phyloP scores from a whole-genome alignment of 2,797 vertebrate species.

The Chromobotia macracanthus region DNA sequence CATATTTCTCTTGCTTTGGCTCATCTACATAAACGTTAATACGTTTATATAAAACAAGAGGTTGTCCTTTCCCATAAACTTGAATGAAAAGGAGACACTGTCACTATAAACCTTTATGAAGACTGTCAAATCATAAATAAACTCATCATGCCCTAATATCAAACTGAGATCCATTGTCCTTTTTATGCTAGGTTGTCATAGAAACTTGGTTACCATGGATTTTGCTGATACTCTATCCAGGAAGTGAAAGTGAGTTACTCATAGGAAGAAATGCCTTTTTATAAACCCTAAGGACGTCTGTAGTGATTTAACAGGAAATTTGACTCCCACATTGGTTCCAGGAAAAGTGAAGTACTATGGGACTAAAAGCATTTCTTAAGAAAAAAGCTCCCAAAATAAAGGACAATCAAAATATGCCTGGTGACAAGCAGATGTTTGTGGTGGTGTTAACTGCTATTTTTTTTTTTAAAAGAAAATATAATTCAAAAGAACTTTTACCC shows the following conservation, averaged over 20 bases:
- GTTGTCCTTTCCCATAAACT: not conserved
- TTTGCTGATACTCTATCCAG: constrained; percentile 21
- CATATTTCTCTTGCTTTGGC: not conserved
- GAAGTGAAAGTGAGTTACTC: constrained; percentile 15
- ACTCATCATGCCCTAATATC: not conserved
- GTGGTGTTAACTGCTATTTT: too few species aligned
- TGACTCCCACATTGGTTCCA: not conserved
- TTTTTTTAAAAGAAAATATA: too few species aligned
- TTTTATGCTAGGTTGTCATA: constrained; percentile 40
- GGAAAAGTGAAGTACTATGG: not conserved
- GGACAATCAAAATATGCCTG: not conserved
- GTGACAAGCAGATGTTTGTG: too few species aligned
- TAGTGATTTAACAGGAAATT: not conserved
- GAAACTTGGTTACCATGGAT: constrained; percentile 68
- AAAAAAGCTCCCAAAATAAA: not conserved
- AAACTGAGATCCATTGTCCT: constrained; percentile 23
- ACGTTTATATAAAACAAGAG: not conserved
- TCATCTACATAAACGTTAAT: not conserved
- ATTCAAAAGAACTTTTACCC: not conserved
- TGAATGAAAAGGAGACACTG: not conserved
- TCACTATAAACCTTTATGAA: not conserved
- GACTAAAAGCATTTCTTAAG: not conserved
- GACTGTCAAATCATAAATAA: not conserved
- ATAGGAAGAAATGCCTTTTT: constrained; percentile 16
- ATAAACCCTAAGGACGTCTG: constrained; percentile 20